These are phyloP conservation scores for Lepidotrigona ventralis DNA, from an alignment of 1,140 invertebrate genomes.

Conservation along the genomic window DNA sequence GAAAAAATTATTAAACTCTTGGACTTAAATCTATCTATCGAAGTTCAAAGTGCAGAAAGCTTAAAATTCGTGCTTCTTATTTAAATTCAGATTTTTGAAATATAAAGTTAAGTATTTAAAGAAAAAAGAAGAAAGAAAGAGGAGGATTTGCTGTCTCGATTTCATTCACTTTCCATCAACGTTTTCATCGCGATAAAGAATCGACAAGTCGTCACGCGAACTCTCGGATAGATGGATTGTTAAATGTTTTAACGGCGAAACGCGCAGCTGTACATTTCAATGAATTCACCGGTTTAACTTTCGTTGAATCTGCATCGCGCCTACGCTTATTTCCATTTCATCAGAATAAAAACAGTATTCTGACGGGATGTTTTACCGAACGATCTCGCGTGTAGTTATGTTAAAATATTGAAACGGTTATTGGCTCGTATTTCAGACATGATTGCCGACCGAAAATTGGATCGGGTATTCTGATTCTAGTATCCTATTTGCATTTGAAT, in stretches of 20 bases:
- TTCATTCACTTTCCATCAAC: background rate
- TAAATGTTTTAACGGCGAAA: slow-evolving; percentile 15
- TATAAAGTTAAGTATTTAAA: background rate
- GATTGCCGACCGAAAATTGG: slow-evolving; percentile 2
- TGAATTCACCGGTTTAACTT: slow-evolving; percentile 34
- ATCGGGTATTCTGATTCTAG: background rate
- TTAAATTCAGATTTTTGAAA: too few species aligned
- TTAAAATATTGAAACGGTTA: slow-evolving; percentile 11
- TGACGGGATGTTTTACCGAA: background rate
- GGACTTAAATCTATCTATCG: too few species aligned
- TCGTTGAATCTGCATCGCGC: slow-evolving; percentile 20
- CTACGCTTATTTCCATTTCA: slow-evolving; percentile 24
- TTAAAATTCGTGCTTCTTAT: background rate
- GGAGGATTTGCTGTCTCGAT: background rate
- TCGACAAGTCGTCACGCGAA: slow-evolving; percentile 21
- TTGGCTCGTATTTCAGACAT: slow-evolving; percentile 7
- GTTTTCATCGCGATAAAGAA: background rate
- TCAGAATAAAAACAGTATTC: slow-evolving; percentile 12
- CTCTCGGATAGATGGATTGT: slow-evolving; percentile 7
- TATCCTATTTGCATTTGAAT: background rate
- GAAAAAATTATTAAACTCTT: background rate
- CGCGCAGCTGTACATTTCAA: slow-evolving; percentile 7
- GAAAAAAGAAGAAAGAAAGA: background rate
- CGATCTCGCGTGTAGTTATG: background rate
- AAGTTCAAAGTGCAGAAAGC: background rate